These are phyloP conservation scores for Notechis scutatus DNA, from an alignment of 2,113 vertebrate species.

Conservation along the genomic window DNA sequence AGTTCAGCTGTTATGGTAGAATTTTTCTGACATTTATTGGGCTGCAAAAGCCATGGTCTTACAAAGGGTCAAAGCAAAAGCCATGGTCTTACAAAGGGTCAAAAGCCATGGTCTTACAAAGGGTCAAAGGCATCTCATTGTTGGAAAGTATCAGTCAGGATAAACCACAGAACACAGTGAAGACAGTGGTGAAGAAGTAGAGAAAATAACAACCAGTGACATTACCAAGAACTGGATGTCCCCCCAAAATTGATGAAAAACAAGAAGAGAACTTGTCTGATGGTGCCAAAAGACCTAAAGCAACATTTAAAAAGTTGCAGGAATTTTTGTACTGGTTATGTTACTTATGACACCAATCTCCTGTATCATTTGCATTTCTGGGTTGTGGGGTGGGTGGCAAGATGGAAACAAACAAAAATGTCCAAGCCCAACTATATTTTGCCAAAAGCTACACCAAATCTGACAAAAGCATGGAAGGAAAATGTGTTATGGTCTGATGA, in stretches of 20 bases:
- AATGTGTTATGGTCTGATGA: neutral
- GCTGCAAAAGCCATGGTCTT: neutral
- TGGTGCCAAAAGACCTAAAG: neutral
- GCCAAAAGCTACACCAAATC: neutral
- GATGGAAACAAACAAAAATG: neutral
- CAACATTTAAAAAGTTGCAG: neutral
- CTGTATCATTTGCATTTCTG: neutral
- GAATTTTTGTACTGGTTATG: neutral
- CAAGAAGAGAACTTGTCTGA: neutral
- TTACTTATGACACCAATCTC: neutral
- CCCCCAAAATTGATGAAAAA: neutral
- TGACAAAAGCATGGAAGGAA: neutral
- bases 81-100: neutral
- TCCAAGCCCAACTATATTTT: neutral
- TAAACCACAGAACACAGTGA: neutral
- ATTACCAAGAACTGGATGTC: neutral
- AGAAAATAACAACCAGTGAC: neutral
- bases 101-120: neutral
- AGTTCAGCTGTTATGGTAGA: neutral
- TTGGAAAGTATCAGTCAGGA: neutral
- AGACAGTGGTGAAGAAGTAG: neutral
- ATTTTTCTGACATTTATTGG: neutral
- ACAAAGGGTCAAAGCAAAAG: neutral
- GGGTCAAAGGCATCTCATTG: neutral
- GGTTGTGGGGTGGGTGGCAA: neutral